Base-by-base conservation (phyloP, 2,888 invertebrate species). In the Adineta ricciae region DNA sequence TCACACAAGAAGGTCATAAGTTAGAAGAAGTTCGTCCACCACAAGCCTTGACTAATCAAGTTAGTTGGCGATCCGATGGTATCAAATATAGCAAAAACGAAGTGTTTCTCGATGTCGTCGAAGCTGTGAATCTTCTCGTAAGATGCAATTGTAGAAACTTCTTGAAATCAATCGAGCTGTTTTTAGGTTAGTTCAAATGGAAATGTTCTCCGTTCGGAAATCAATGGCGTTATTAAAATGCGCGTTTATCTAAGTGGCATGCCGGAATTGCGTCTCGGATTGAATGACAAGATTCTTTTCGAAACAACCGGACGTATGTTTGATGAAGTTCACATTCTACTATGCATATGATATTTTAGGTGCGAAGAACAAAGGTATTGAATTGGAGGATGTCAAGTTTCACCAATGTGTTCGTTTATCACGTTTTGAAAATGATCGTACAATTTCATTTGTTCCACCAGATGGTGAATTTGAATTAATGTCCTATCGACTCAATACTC, bases 391-490 rank as follows among this genome's bases (percentile, higher is more conserved):
- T 92, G 97, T 97, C 0, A 99, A 99, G 90, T 98, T 98, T 89
- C 98, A 99, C 90, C 98, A 98, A 90, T 99, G 98, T 90, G 98
- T 99, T 0, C 92, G 98, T 87, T 91, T 99, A 87, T 97, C 97
- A 0, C 92, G 98, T 87, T 98, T 98, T 91, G 98, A 99, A 90
- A 97, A 97, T 90, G 98, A 99, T 90, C 93, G 98, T 85, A 99
- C 98, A 0, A 97, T 97, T 88, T 97, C 96, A 0, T 98, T 99
- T 90, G 97, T 99, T 89, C 98, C 98, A 86, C 98, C 98, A 0
- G 98, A 98, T 92, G 98, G 98, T 32, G 98, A 98, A 90, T 98
- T 99, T 92, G 98, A 99, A 90, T 91, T 99, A 86, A 99, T 99
- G 97, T 97, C 97, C 0, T 98, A 98, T 90, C 93, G 97, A 85